These are phyloP conservation scores for Penaeus chinensis DNA, from an alignment of 1,140 invertebrate species.

Conservation along the genomic window DNA sequence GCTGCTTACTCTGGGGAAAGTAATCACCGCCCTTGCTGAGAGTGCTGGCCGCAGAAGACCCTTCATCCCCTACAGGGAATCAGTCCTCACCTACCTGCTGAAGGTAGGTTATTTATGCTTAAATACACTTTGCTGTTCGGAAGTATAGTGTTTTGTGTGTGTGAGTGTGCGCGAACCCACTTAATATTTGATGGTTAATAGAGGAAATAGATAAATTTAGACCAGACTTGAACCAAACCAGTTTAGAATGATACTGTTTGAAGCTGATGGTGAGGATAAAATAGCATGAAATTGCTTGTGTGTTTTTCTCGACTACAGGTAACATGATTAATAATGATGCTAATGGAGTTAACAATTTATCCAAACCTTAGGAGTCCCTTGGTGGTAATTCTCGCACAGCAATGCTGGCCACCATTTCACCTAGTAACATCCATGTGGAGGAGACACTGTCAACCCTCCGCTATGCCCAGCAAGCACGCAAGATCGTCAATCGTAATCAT, in stretches of 20 bases:
- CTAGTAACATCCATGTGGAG: conserved; percentile 81
- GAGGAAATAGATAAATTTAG: too few species aligned
- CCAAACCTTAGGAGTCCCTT: conserved; percentile 72
- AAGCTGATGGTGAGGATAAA: neutral
- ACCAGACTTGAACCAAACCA: too few species aligned
- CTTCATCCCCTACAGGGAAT: conserved; percentile 74
- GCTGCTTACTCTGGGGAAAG: conserved; percentile 84
- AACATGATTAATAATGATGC: neutral
- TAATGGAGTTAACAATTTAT: neutral
- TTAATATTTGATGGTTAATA: too few species aligned
- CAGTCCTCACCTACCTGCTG: conserved; percentile 66
- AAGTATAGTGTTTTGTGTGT: neutral
- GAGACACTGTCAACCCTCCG: conserved; percentile 86
- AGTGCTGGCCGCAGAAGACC: conserved; percentile 70
- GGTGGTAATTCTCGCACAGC: conserved; percentile 77
- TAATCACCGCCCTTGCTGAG: conserved; percentile 78
- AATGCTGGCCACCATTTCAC: conserved; percentile 81
- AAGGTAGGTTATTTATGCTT: conserved; percentile 65
- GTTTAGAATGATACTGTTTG: too few species aligned
- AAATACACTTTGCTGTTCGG: neutral
- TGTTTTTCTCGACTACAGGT: neutral
- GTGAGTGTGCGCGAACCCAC: too few species aligned
- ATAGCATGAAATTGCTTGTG: neutral
- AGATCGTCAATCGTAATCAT: conserved; percentile 84
- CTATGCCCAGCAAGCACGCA: conserved; percentile 88